Evolutionary conservation across 1,140 invertebrate genomes (phyloP).

Genomic region (Archivesica marissinica): DNA sequence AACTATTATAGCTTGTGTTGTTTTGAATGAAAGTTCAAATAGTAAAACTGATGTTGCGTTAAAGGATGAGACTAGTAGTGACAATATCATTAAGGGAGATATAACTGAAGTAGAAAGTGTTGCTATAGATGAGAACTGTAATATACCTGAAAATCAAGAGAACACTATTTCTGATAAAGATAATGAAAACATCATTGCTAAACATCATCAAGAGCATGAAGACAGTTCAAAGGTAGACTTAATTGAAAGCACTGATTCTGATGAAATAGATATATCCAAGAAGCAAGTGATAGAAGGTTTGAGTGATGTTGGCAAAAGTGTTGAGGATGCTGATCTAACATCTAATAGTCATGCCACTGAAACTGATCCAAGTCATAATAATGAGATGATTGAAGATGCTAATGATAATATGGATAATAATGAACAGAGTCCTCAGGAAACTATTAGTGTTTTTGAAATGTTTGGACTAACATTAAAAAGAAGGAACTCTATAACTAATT

Average conservation of each 20-base stretch:
- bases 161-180: neutral
- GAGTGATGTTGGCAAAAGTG: neutral
- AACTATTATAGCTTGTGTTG: constrained; percentile 19
- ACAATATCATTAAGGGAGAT: neutral
- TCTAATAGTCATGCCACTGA: neutral
- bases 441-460: constrained; percentile 56
- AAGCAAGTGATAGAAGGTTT: neutral
- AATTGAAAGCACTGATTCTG: neutral
- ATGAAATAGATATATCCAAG: neutral
- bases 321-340: neutral
- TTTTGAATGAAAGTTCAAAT: neutral
- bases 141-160: neutral
- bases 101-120: neutral
- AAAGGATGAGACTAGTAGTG: neutral
- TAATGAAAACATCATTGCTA: neutral
- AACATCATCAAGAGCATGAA: neutral
- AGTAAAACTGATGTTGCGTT: neutral
- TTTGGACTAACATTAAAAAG: constrained; percentile 49
- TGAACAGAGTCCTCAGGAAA: neutral
- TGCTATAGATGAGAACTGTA: neutral
- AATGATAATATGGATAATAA: neutral
- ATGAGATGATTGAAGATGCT: neutral
- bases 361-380: neutral
- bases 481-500: neutral
- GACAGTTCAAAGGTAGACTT: neutral